Evolutionary conservation across 2,888 invertebrate species (phyloP).

Genomic region (Volucella bombylans): DNA sequence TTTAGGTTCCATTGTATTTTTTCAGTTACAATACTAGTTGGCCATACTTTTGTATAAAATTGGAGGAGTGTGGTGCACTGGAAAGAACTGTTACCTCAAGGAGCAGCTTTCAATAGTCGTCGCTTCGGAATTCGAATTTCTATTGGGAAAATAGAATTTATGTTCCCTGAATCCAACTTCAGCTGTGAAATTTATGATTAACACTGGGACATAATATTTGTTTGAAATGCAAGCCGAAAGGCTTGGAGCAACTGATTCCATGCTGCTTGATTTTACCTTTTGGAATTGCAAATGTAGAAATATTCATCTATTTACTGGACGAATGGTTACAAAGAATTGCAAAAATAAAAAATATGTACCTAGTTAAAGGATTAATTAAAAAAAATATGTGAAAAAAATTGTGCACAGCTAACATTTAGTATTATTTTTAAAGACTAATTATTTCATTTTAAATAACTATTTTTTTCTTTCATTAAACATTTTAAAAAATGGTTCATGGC

Average conservation of each 20-base stretch:
- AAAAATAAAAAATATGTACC: too few species aligned
- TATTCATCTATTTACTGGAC: not conserved
- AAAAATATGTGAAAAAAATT: too few species aligned
- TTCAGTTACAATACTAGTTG: constrained; percentile 19
- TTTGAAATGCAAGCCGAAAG: constrained; percentile 45
- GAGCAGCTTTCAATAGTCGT: constrained; percentile 50
- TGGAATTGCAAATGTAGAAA: constrained; percentile 26
- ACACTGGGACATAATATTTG: constrained; percentile 66
- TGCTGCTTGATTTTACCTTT: constrained; percentile 35
- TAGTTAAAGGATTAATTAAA: too few species aligned
- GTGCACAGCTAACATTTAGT: too few species aligned
- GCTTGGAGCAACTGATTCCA: constrained; percentile 50
- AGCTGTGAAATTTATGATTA: constrained; percentile 74
- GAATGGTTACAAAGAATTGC: too few species aligned
- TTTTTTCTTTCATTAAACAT: too few species aligned
- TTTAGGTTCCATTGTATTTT: constrained; percentile 56
- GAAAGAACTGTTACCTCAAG: constrained; percentile 50
- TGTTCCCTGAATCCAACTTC: constrained; percentile 67
- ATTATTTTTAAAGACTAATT: too few species aligned
- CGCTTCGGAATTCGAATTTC: constrained; percentile 67
- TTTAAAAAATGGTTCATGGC: too few species aligned
- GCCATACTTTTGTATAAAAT: not conserved
- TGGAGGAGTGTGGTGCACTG: constrained; percentile 27
- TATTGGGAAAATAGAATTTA: constrained; percentile 72
- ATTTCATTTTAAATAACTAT: too few species aligned